Evolutionary conservation across 2,888 invertebrate genomes (phyloP), one percentile per base, ranked within the genome.

Genomic region (Acleris sparsana): DNA sequence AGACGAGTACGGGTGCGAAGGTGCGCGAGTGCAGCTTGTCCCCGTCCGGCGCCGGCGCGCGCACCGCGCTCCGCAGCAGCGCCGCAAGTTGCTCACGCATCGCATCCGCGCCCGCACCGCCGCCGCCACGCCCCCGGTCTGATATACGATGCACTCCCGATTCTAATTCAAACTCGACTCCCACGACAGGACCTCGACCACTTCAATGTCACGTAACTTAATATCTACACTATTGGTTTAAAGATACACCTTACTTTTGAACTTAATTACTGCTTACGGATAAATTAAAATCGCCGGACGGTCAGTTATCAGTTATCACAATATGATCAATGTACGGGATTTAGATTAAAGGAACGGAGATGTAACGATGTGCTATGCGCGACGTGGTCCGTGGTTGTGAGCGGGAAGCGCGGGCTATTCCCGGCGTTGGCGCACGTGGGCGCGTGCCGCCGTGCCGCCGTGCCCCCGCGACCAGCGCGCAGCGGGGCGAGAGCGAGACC

Each of bases 31-130:
- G 88, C 73, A 87, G 74, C 69, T 91, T 91, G 70, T 88, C 86
- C 63, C 76, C 80, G 69, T 79, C 79, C 63, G 84, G 25, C 25
- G 25, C 25, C 25, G 25, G 80, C 71, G 87, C 80, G 73, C 82
- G 82, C 79, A 84, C 86, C 22, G 89, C 79, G 80, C 80, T 84
- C 64, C 87, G 88, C 76, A 92, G 77, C 72, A 90, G 79, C 72
- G 86, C 83, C 74, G 89, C 79, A 72, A 91, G 83, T 85, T 88
- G 89, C 72, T 90, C 91, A 71, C 89, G 92, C 92, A 92, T 92
- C 86, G 84, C 92, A 90, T 89, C 87, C 67, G 69, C 63, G 56
- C 48, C 59, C 58, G 72, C 66, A 69, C 59, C 65, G n/a, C 46
- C 46, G 2, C 46, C 46, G 46, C 17, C 46, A 46, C 46, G 17